Base-by-base conservation (phyloP, 2,888 invertebrate species). In the Oscheius myriophilus region DNA sequence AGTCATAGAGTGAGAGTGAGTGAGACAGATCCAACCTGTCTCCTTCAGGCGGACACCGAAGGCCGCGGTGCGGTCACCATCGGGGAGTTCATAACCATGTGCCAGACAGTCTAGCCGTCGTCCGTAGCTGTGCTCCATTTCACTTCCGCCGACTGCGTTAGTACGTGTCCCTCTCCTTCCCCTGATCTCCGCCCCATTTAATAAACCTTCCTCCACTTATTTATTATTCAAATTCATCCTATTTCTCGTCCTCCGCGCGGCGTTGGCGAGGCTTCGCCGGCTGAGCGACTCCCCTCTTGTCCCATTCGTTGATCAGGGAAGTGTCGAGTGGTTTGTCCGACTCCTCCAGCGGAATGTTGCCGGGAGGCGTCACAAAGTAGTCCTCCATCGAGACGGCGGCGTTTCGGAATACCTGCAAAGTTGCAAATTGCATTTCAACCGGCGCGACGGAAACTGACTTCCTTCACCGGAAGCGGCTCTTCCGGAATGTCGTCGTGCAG, bases 11-110 rank as follows among this genome's bases (percentile, higher is more conserved):
- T n/a, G n/a, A n/a, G n/a, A 51, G 12, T 16, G 52, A 51, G 21
- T 18, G 16, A 18, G 1, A 1, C 16, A 51, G 12, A 18, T 1
- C 21, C 16, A 51, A 51, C 12, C 16, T 16, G n/a, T n/a, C n/a
- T 6, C 6, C 26, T 62, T 18, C 49, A 62, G 61, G 78, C 78
- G 1, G 78, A 78, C 53, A 75, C 78, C 0, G 69, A 70, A 46
- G 78, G 78, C 33, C 70, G 73, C 12, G 78, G 78, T 51, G 69
- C 70, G 11, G 75, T 75, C 1, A 78, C 78, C n/a, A 70, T 75
- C 39, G 70, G 73, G 52, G 76, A 80, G 64, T 78, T 80, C 64
- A 76, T 80, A n/a, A 80, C 80, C 53, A 78, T 80, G 78, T 80
- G 78, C 42, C 80, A 80, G 61, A 80, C 80, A 18, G 78, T 80